Evolutionary conservation across 2,888 invertebrate species (phyloP).

Genomic region (Ormyrus labotus): DNA sequence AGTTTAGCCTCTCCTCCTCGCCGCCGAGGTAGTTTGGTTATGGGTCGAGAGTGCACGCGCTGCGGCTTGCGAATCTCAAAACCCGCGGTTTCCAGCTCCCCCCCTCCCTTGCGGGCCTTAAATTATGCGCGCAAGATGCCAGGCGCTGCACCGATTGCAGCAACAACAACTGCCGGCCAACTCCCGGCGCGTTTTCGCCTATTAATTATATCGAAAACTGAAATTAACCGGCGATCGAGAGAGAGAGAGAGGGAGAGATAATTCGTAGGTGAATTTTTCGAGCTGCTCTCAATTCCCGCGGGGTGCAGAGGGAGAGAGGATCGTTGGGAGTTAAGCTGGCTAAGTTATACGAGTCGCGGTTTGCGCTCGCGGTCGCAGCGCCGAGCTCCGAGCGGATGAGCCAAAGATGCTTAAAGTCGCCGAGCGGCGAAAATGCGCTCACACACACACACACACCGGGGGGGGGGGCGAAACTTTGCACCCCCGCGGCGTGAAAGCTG

Average conservation of each 20-base stretch:
- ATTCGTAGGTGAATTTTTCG: no score
- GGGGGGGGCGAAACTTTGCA: background rate
- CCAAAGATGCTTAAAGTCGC: background rate
- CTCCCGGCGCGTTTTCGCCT: background rate
- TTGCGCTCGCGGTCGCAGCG: background rate
- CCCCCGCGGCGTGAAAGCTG: background rate
- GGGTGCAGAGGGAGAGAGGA: no score
- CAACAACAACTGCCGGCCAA: background rate
- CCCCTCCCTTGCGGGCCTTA: background rate
- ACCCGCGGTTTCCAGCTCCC: background rate
- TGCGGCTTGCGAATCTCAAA: slow-evolving; percentile 27
- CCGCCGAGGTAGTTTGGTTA: slow-evolving; percentile 14
- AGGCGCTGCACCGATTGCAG: slow-evolving; percentile 18
- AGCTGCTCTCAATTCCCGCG: background rate
- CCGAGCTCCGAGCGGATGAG: background rate
- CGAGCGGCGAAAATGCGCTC: background rate
- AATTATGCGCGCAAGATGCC: slow-evolving; percentile 27
- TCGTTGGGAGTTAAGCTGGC: background rate
- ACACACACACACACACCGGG: background rate
- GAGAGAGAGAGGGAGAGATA: no score
- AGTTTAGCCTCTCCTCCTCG: slow-evolving; percentile 1
- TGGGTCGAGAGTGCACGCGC: background rate
- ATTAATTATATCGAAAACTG: background rate
- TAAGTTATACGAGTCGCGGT: slow-evolving; percentile 28
- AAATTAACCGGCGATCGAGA: no score